Conservation (phyloP, 2,113 vertebrate genomes). For the Rhinolophus sinicus region DNA sequence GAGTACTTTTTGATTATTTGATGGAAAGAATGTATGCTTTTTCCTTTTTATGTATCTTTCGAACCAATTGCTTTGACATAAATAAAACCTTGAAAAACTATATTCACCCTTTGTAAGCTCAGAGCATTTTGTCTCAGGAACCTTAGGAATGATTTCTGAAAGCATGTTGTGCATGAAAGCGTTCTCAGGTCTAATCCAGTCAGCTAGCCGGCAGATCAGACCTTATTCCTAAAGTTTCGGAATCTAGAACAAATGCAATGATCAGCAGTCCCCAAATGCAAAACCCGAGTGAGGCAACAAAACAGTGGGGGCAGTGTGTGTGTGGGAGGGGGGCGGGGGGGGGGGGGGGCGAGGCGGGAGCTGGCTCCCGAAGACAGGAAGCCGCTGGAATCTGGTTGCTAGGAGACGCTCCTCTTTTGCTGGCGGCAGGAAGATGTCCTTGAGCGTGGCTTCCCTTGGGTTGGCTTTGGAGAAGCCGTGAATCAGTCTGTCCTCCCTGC, state of each 20-base stretch:
- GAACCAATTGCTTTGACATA: constrained; percentile 50
- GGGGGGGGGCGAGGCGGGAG: too few relatives aligned
- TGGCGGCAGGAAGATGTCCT: constrained; percentile 77
- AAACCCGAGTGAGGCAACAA: constrained; percentile 26
- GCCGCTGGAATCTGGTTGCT: constrained; percentile 74
- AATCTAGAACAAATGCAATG: neutral
- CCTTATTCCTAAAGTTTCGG: neutral
- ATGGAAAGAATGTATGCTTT: constrained; percentile 53
- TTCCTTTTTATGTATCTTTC: constrained; percentile 46
- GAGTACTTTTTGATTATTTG: constrained; percentile 67
- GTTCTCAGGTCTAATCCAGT: neutral
- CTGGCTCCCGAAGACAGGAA: constrained; percentile 58
- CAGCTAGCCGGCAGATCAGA: neutral
- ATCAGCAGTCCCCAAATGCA: constrained; percentile 41
- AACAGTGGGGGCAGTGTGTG: neutral
- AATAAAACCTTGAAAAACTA: constrained; percentile 43
- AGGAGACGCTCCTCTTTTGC: constrained; percentile 73
- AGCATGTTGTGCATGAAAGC: neutral
- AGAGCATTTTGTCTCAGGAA: neutral
- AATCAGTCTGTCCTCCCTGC: constrained; percentile 49
- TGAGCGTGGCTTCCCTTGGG: constrained; percentile 75
- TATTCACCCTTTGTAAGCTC: neutral
- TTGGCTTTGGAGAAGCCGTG: constrained; percentile 67
- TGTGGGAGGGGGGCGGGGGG: neutral
- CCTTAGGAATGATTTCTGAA: neutral